A percentile compares a stretch with the other conserved stretches of the same genome.
phyloP scores from a whole-genome alignment of 2,797 vertebrate genomes.

The Vultur gryphus region DNA sequence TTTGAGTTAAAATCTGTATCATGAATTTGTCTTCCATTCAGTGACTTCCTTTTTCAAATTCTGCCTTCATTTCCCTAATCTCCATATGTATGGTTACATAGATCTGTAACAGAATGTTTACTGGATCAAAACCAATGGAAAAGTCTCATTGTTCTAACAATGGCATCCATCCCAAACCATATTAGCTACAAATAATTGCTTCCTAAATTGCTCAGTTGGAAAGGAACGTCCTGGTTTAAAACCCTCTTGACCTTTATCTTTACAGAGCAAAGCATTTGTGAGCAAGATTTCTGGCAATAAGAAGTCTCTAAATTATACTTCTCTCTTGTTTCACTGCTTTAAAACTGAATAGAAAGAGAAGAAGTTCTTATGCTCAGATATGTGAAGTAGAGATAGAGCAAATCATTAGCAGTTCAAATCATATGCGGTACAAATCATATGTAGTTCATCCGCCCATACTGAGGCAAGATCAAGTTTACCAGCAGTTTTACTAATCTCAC shows the following conservation, averaged over 20 bases:
- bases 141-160: background rate
- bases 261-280: background rate
- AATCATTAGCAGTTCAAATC: background rate
- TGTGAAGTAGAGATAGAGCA: background rate
- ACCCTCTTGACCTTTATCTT: background rate
- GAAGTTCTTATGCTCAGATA: background rate
- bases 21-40: background rate
- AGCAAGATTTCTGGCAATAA: background rate
- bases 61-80: background rate
- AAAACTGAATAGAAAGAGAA: background rate
- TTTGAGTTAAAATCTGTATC: background rate
- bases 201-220: constrained; percentile 3
- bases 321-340: background rate
- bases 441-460: background rate
- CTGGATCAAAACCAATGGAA: background rate
- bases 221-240: constrained; percentile 10
- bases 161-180: background rate
- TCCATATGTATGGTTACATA: background rate
- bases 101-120: background rate
- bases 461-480: background rate
- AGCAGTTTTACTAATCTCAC: background rate
- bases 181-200: constrained; percentile 2
- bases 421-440: too few relatives aligned
- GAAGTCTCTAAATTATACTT: background rate
- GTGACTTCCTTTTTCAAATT: background rate